phyloP scores from a whole-genome alignment of 2,888 invertebrate genomes.

The Amphipoea oculea region DNA sequence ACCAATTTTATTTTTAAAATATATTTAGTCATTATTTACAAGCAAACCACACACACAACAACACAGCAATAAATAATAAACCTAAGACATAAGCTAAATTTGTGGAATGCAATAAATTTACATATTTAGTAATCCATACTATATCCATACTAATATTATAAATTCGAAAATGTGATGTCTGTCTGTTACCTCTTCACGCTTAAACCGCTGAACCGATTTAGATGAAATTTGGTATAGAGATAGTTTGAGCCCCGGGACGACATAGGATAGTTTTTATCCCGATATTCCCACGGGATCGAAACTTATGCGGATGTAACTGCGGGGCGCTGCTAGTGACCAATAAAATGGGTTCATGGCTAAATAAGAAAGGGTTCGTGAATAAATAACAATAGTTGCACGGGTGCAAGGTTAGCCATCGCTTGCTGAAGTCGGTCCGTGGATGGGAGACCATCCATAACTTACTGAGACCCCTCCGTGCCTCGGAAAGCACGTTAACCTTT shows the following conservation, averaged over 20 bases:
- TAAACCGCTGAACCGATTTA: too few relatives aligned
- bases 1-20: too few relatives aligned
- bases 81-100: not conserved
- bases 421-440: not conserved
- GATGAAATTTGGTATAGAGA: too few relatives aligned
- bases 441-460: not conserved
- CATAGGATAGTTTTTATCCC: too few relatives aligned
- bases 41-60: not conserved
- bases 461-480: not conserved
- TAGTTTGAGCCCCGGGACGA: too few relatives aligned
- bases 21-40: not conserved
- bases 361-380: not conserved
- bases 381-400: not conserved
- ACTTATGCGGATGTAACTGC: too few relatives aligned
- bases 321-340: too few relatives aligned
- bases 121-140: too few relatives aligned
- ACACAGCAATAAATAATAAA: not conserved
- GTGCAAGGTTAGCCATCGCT: not conserved
- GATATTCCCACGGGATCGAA: too few relatives aligned
- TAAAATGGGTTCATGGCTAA: not conserved
- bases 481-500: not conserved
- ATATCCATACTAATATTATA: too few relatives aligned
- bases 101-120: not conserved
- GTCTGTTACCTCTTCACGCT: too few relatives aligned
- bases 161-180: too few relatives aligned